Percentiles rank a stretch among this genome's conserved stretches.
These are phyloP conservation scores for Myioborus miniatus DNA, from an alignment of 2,797 vertebrate species.

Conservation along the genomic window DNA sequence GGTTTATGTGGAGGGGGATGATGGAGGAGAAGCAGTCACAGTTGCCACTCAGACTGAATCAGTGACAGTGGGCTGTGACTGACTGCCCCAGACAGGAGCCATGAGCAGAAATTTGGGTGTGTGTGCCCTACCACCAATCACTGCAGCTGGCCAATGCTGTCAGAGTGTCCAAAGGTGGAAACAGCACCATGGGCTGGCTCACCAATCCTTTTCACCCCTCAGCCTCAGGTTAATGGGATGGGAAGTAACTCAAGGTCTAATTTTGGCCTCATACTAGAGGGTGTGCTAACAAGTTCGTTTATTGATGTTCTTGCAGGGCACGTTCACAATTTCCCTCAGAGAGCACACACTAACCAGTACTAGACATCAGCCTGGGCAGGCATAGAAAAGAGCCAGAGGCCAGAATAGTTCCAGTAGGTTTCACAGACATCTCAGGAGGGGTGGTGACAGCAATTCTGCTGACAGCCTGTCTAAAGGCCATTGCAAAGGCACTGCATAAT, in stretches of 20 bases:
- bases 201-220: neutral
- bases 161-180: neutral
- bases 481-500: neutral
- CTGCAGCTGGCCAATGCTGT: neutral
- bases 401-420: neutral
- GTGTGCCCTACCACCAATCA: neutral
- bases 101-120: neutral
- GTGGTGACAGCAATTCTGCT: neutral
- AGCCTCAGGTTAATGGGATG: neutral
- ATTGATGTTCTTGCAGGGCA: neutral
- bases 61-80: neutral
- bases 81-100: neutral
- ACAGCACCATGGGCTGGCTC: neutral
- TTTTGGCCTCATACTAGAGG: neutral
- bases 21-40: neutral
- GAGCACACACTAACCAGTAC: rapidly evolving
- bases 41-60: neutral
- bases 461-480: neutral
- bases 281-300: neutral
- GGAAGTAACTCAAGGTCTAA: neutral
- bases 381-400: neutral
- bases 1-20: neutral
- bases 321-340: neutral
- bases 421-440: conserved; percentile 10
- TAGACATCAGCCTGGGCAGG: neutral